Evolutionary conservation across 2,888 invertebrate genomes (phyloP), one percentile per base, ranked within the genome.

Genomic region (Noctua comes): DNA sequence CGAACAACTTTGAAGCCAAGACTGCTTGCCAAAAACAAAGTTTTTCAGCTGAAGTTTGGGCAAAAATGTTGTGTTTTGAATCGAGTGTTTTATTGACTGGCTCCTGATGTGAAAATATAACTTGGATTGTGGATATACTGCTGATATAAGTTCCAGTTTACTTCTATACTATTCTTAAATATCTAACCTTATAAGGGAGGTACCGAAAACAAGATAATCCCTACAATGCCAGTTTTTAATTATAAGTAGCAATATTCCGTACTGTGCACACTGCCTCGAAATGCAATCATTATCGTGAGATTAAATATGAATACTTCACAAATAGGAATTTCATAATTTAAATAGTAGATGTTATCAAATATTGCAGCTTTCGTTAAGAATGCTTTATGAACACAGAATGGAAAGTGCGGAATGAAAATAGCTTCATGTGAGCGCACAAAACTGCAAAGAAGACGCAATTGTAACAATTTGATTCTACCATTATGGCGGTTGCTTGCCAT

Each of bases 21-120:
- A 82, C 84, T 84, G 87, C 88, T 88, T 92, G 91, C 91, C 92
- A 91, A 92, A 90, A 91, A 90, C 88, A 83, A 90, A 91, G 89
- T 90, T 91, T 62, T 6, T 8, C 59, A 51, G 84, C 80, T 86
- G 82, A 90, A 88, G 88, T 92, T 86, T 82, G 73, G 73, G 79
- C 86, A 89, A 88, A 90, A 90, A 89, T 89, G 88, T 90, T 88
- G 81, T 87, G 79, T 81, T 88, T 85, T 83, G 83, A 88, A 88
- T 85, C 82, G 81, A 81, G 83, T 84, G 76, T 85, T 85, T 86
- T 84, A 88, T 88, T 88, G 85, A 87, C 80, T 85, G 74, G 80
- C 76, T 78, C 76, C 46, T 43, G 66, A 18, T 68, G 77, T 68
- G 62, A 21, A 66, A 62, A 71, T 80, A 54, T 75, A 59, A 36